phyloP scores from a whole-genome alignment of 92 coral and sea anemone genomes.

The Porites divaricata region DNA sequence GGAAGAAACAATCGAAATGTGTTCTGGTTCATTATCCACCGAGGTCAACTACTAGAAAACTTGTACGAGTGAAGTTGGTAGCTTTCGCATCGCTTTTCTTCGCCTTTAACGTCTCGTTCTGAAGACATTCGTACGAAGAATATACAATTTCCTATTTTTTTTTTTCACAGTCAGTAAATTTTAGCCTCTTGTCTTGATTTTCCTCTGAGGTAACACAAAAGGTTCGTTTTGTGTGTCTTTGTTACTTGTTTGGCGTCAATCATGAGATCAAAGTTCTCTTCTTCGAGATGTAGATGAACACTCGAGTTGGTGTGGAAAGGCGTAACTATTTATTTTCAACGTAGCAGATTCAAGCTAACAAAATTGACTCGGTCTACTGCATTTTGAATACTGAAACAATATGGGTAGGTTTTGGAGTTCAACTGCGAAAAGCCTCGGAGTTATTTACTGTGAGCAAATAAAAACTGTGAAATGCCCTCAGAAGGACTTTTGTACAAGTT shows the following conservation, averaged over 20 bases:
- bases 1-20: neutral
- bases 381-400: neutral
- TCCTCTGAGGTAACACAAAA: slow-evolving; percentile 1
- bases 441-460: slow-evolving; percentile 5
- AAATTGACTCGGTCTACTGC: neutral
- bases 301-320: neutral
- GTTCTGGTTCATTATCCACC: neutral
- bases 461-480: neutral
- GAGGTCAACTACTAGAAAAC: slow-evolving; percentile 11
- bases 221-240: neutral
- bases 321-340: neutral
- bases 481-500: neutral
- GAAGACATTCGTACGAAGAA: too few relatives aligned
- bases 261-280: neutral
- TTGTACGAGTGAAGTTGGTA: neutral
- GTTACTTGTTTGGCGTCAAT: neutral
- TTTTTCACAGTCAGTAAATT: neutral
- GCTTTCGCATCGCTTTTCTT: too few relatives aligned
- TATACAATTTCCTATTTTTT: too few relatives aligned
- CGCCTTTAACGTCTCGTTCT: too few relatives aligned
- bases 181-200: neutral
- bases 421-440: neutral
- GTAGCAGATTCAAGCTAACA: slow-evolving; percentile 1
- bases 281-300: neutral
- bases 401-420: neutral